Percentiles rank a stretch among this genome's conserved stretches.
Conservation (phyloP, 1,140 invertebrate genomes). For the Zaprionus kolodkinae region DNA sequence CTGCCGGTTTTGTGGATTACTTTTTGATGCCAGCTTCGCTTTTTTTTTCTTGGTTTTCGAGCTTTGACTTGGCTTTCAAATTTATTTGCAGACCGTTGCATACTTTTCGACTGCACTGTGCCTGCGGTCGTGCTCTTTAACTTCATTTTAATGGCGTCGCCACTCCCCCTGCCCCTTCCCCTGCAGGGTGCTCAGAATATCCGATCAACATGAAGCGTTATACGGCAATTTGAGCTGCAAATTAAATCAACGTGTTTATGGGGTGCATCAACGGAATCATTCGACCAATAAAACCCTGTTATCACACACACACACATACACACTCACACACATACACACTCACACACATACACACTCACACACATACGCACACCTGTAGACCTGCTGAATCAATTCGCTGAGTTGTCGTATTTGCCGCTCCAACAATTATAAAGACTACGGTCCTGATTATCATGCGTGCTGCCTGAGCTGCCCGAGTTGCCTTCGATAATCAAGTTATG, state of each 20-base stretch:
- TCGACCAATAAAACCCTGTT: constrained; percentile 49
- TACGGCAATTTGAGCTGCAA: constrained; percentile 35
- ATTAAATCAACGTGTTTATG: constrained; percentile 51
- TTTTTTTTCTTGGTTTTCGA: constrained; percentile 26
- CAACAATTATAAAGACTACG: constrained; percentile 36
- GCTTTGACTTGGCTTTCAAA: constrained; percentile 37
- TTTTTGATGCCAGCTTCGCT: constrained; percentile 45
- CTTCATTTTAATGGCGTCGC: constrained; percentile 24
- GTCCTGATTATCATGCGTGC: constrained; percentile 38
- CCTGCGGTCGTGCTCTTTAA: constrained; percentile 32
- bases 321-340: no score
- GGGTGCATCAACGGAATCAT: constrained; percentile 37
- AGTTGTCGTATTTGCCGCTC: constrained; percentile 49
- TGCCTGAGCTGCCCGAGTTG: not conserved
- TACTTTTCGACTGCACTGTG: constrained; percentile 41
- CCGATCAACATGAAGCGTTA: constrained; percentile 1
- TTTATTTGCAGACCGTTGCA: constrained; percentile 30
- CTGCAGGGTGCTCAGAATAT: not conserved
- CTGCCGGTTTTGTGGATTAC: constrained; percentile 64
- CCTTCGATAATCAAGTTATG: constrained; percentile 38
- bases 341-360: not conserved
- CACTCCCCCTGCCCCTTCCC: not conserved
- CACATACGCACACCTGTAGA: constrained; percentile 6
- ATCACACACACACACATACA: not conserved
- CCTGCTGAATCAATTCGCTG: constrained; percentile 43